Conservation (phyloP, 64 coral and sea anemone genomes). For the Acropora yongei region DNA sequence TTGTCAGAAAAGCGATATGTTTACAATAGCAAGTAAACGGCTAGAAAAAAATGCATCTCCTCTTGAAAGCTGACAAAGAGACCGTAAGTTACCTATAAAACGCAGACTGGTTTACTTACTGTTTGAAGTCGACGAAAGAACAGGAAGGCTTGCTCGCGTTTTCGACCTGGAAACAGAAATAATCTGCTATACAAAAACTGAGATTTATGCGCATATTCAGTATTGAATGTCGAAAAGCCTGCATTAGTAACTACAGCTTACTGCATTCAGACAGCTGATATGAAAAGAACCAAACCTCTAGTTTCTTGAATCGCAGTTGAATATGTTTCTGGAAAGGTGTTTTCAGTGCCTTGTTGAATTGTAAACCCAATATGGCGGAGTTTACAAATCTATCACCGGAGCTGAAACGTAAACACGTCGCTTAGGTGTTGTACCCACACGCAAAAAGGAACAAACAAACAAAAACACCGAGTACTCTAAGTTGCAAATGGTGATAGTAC, state of each 20-base stretch:
- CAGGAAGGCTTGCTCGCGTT: constrained; percentile 50
- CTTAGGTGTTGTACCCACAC: neutral
- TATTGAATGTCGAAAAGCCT: too few species aligned
- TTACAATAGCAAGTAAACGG: too few species aligned
- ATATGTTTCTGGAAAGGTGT: constrained; percentile 39
- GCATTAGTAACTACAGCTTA: neutral
- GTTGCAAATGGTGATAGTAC: too few species aligned
- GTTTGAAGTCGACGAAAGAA: constrained; percentile 58
- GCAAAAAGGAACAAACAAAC: neutral
- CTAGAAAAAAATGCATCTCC: too few species aligned
- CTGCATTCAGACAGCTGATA: neutral
- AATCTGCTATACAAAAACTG: neutral
- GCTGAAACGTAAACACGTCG: neutral
- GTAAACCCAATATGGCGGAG: constrained; percentile 32
- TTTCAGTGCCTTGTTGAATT: constrained; percentile 24
- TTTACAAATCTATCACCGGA: constrained; percentile 9
- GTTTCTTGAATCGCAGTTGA: constrained; percentile 48
- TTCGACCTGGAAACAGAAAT: constrained; percentile 26
- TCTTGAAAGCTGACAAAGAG: too few species aligned
- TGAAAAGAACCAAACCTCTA: constrained; percentile 9
- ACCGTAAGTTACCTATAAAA: too few species aligned
- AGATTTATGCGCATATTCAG: neutral
- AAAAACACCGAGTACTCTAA: neutral
- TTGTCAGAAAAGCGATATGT: too few species aligned
- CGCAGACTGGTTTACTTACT: constrained; percentile 8